These are phyloP conservation scores for Macrocentrus cingulum DNA, from an alignment of 1,140 invertebrate species.

Conservation along the genomic window DNA sequence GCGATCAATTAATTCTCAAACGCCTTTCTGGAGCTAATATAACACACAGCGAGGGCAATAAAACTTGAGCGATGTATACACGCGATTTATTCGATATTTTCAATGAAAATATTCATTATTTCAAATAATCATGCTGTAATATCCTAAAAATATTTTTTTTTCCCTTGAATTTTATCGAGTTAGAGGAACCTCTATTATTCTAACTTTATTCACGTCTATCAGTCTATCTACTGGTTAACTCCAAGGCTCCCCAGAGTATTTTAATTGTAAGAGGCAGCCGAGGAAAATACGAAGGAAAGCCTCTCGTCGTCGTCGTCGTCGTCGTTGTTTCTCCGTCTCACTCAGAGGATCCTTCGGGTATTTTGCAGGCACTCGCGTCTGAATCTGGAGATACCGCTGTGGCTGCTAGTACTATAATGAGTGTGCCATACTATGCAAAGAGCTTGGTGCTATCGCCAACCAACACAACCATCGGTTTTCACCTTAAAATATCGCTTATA, in stretches of 20 bases:
- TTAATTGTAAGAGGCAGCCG: slow-evolving; percentile 57
- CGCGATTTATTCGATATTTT: slow-evolving; percentile 21
- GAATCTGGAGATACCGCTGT: neutral
- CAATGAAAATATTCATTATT: neutral
- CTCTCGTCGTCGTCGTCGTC: neutral
- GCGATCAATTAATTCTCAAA: slow-evolving; percentile 55
- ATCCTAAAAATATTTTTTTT: slow-evolving; percentile 15
- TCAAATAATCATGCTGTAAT: no score
- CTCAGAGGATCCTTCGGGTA: neutral
- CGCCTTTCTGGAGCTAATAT: no score
- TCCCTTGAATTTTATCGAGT: neutral
- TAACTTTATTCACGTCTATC: slow-evolving; percentile 25
- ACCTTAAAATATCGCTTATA: slow-evolving; percentile 41
- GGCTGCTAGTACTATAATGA: slow-evolving; percentile 13
- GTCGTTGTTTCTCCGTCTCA: neutral
- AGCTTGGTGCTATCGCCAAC: slow-evolving; percentile 24
- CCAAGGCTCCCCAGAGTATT: slow-evolving; percentile 45
- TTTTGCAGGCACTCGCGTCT: neutral
- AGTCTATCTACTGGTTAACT: slow-evolving; percentile 26
- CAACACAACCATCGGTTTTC: slow-evolving; percentile 35
- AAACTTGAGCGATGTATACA: no score
- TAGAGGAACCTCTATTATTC: slow-evolving; percentile 16
- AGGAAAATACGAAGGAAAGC: slow-evolving; percentile 49
- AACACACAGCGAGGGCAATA: no score
- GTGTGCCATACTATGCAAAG: slow-evolving; percentile 13